A percentile compares a stretch with the other conserved stretches of the same genome.
Conservation (phyloP, 2,797 vertebrate genomes). For the Bradypus variegatus region DNA sequence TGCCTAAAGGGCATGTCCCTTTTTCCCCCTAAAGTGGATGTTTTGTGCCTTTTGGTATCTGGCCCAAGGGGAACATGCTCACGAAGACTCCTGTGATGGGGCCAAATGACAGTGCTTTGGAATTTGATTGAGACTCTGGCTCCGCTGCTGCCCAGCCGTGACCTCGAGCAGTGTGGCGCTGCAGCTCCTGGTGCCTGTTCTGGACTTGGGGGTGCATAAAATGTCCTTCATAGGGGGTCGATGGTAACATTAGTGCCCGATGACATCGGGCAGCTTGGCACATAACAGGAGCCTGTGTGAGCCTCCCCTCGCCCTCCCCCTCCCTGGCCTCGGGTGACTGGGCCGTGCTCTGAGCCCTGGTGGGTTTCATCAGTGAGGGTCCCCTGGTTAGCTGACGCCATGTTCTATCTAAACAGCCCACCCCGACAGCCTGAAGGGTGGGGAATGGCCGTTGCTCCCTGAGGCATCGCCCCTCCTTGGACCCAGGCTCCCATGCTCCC, state of each 20-base stretch:
- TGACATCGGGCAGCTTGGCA: background rate
- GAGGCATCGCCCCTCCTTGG: background rate
- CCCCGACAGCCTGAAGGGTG: background rate
- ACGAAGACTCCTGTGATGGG: background rate
- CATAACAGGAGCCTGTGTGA: background rate
- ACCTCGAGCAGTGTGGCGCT: accelerated
- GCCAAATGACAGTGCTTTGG: background rate
- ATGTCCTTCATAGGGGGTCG: background rate
- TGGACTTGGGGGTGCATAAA: background rate
- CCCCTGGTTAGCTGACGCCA: background rate
- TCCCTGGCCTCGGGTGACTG: background rate
- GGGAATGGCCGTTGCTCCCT: background rate
- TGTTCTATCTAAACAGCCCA: background rate
- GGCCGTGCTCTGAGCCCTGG: background rate
- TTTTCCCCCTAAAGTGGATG: background rate
- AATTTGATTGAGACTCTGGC: background rate
- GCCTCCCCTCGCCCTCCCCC: too few relatives aligned
- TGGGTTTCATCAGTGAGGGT: background rate
- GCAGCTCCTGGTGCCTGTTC: background rate
- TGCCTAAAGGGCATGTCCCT: accelerated
- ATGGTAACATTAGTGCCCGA: too few relatives aligned
- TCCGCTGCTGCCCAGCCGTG: background rate
- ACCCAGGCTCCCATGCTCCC: background rate
- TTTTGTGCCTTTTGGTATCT: background rate
- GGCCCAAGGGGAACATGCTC: too few relatives aligned